Evolutionary conservation across 2,888 invertebrate species (phyloP).

Genomic region (Coenonympha glycerion): DNA sequence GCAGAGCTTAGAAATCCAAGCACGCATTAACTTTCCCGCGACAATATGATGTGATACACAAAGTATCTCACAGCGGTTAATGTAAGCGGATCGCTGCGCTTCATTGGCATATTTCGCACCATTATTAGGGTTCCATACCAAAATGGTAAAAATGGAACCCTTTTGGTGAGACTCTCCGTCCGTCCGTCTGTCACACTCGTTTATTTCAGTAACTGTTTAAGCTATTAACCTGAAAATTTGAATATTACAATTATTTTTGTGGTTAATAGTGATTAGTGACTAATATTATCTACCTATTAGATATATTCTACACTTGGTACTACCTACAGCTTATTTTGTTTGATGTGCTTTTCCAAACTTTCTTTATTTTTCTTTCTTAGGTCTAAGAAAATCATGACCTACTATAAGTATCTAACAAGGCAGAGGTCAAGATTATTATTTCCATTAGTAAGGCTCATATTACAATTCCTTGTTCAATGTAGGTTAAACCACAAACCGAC

Average conservation of each 20-base stretch:
- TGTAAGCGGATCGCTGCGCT: constrained; percentile 22
- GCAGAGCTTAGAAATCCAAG: constrained; percentile 35
- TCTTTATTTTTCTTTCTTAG: too few relatives aligned
- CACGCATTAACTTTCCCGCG: constrained; percentile 38
- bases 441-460: not conserved
- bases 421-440: not conserved
- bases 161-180: too few relatives aligned
- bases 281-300: too few relatives aligned
- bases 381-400: not conserved
- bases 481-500: constrained; percentile 1
- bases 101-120: constrained; percentile 8
- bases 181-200: too few relatives aligned
- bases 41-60: constrained; percentile 29
- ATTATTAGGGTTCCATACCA: not conserved
- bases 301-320: too few relatives aligned
- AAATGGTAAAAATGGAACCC: not conserved
- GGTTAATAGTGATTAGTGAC: too few relatives aligned
- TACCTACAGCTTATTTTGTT: too few relatives aligned
- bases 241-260: too few relatives aligned
- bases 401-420: too few relatives aligned
- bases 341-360: too few relatives aligned
- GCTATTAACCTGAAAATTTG: too few relatives aligned
- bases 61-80: constrained; percentile 21
- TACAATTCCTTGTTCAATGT: constrained; percentile 1
- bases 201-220: too few relatives aligned